These are phyloP conservation scores for Sepioteuthis lessoniana DNA, from an alignment of 2,888 invertebrate species.

Conservation along the genomic window DNA sequence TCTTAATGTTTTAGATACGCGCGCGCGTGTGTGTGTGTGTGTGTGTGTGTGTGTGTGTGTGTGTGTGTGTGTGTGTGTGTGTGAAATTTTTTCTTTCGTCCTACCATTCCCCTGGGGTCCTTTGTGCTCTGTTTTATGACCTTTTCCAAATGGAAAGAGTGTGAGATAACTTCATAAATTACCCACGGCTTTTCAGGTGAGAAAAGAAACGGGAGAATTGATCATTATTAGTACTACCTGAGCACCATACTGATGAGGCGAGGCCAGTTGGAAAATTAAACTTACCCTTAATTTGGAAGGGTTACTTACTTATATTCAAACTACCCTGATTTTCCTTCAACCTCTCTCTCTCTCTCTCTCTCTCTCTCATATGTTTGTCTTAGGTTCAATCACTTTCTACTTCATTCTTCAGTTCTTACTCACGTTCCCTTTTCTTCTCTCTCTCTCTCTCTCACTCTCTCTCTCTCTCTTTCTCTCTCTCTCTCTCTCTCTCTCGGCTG, in stretches of 20 bases:
- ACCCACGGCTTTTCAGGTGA: neutral
- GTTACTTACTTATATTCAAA: neutral
- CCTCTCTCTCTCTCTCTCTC: neutral
- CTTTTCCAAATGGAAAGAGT: neutral
- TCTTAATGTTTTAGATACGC: no score
- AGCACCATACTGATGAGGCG: neutral
- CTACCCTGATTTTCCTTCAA: neutral
- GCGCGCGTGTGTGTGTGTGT: neutral
- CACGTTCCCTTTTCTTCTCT: neutral
- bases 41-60: neutral
- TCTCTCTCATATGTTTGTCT: neutral
- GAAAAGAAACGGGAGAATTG: neutral
- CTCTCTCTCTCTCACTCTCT: neutral
- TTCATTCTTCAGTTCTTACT: neutral
- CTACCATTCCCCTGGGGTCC: neutral
- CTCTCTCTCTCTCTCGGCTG: neutral
- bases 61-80: neutral
- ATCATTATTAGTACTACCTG: neutral
- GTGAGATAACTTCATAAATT: slow-evolving; percentile 21
- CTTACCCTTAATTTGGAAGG: neutral
- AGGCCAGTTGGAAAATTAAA: neutral
- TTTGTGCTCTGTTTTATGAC: neutral
- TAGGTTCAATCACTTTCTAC: no score
- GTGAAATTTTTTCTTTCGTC: neutral
- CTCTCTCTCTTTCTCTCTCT: neutral